Percentiles rank a stretch among this genome's conserved stretches.
These are phyloP conservation scores for Temnothorax longispinosus DNA, from an alignment of 1,140 invertebrate genomes.

Conservation along the genomic window DNA sequence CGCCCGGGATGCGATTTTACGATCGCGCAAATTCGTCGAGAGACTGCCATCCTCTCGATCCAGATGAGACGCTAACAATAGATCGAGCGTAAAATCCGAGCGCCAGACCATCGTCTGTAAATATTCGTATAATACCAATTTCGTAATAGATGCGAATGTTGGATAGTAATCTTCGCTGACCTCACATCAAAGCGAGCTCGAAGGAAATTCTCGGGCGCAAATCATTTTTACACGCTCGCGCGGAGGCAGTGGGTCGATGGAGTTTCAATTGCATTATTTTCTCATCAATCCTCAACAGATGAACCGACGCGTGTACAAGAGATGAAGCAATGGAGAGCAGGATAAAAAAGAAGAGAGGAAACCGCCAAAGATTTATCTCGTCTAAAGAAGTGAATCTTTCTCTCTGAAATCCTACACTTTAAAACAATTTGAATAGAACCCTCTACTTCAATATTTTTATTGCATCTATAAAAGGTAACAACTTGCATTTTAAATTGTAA, in stretches of 20 bases:
- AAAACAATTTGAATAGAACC: neutral
- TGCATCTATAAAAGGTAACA: neutral
- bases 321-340: neutral
- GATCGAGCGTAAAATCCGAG: neutral
- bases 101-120: neutral
- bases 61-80: neutral
- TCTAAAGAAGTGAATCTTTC: neutral
- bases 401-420: neutral
- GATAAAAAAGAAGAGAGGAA: neutral
- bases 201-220: slow-evolving; percentile 40
- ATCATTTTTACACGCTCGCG: slow-evolving; percentile 42
- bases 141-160: neutral
- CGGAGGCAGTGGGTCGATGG: slow-evolving; percentile 53
- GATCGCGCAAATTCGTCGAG: neutral
- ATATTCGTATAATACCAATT: neutral
- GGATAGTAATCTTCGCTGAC: slow-evolving; percentile 7
- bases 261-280: slow-evolving; percentile 67
- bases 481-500: neutral
- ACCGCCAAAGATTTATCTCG: neutral
- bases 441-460: neutral
- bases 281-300: slow-evolving; percentile 64
- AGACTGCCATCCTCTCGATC: neutral
- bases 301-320: slow-evolving; percentile 9
- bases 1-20: neutral
- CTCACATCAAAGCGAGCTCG: neutral